Evolutionary conservation across 2,888 invertebrate genomes (phyloP).

Genomic region (Tortrix viridana): DNA sequence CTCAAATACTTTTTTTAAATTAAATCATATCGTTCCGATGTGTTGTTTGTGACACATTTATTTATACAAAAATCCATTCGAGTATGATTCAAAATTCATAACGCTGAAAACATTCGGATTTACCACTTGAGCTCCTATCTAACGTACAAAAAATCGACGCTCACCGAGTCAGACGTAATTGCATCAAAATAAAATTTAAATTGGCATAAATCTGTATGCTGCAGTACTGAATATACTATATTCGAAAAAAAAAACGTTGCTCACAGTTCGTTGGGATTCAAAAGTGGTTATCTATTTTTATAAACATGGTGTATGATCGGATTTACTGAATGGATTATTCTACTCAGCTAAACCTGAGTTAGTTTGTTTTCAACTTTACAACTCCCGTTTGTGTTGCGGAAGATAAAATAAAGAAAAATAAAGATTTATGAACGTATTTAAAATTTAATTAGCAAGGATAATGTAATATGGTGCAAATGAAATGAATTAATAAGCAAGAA

Average conservation of each 20-base stretch:
- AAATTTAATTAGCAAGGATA: no score
- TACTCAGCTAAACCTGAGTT: no score
- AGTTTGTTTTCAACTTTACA: no score
- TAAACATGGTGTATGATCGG: background rate
- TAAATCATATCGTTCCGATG: no score
- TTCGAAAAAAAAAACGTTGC: constrained; percentile 15
- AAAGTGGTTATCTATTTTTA: constrained; percentile 10
- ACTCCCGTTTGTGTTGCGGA: no score
- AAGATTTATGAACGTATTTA: no score
- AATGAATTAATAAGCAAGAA: no score
- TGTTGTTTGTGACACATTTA: no score
- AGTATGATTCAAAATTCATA: constrained; percentile 19
- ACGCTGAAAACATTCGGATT: constrained; percentile 26
- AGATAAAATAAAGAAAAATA: no score
- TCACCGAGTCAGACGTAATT: background rate
- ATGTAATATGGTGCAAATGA: no score
- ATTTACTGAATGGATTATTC: no score
- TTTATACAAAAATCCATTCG: background rate
- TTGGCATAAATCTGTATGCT: background rate
- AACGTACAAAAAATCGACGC: constrained; percentile 1
- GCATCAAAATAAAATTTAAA: background rate
- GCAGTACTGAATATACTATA: constrained; percentile 8
- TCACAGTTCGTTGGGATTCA: constrained; percentile 4
- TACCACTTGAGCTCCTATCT: constrained; percentile 6
- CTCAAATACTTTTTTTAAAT: no score